Evolutionary conservation across 2,888 invertebrate genomes (phyloP).

Genomic region (Sepioteuthis lessoniana): DNA sequence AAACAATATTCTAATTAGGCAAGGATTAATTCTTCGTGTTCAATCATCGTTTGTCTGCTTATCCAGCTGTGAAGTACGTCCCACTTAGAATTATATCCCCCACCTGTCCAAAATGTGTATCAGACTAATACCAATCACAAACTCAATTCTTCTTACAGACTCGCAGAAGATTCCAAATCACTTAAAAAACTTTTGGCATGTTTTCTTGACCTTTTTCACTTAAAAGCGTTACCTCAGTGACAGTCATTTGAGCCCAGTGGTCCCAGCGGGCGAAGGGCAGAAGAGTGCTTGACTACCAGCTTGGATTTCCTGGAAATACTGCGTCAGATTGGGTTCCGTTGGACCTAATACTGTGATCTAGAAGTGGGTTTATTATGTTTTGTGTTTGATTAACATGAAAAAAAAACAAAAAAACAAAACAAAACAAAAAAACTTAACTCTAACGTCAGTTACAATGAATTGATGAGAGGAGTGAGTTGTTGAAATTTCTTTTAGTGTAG

Average conservation of each 20-base stretch:
- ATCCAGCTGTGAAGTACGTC: neutral
- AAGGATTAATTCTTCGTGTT: neutral
- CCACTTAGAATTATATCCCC: neutral
- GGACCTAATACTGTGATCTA: neutral
- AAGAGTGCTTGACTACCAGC: neutral
- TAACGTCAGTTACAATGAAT: too few species aligned
- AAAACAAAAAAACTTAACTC: too few species aligned
- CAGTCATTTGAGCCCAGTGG: neutral
- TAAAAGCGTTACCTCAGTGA: neutral
- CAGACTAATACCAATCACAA: neutral
- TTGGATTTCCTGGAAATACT: neutral
- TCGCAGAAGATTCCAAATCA: neutral
- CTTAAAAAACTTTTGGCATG: neutral
- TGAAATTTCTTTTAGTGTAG: too few species aligned
- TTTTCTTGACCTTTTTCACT: slow-evolving; percentile 16
- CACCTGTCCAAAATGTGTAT: neutral
- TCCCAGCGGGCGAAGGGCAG: neutral
- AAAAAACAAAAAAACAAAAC: too few species aligned
- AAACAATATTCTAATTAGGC: neutral
- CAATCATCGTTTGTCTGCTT: neutral
- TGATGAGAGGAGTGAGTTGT: too few species aligned
- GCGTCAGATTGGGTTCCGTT: neutral
- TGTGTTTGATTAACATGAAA: neutral
- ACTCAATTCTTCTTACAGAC: neutral
- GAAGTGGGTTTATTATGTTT: neutral